Percentiles rank a stretch among this genome's conserved stretches.
Conservation (phyloP, 92 coral and sea anemone species). For the Porites divaricata region DNA sequence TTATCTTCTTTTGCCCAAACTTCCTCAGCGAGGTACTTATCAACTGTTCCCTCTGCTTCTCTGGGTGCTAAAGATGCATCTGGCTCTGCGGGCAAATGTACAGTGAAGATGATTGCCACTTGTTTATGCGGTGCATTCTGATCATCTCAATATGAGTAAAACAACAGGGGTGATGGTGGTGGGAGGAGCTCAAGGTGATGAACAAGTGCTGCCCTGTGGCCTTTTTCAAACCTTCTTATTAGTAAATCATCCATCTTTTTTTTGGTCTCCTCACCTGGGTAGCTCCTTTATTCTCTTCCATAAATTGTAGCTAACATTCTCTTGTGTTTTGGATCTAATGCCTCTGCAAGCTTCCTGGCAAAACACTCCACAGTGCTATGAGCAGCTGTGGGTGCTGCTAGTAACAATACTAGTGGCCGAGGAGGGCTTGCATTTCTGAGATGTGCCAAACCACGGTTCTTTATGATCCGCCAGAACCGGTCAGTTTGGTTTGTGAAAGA, state of each 20-base stretch:
- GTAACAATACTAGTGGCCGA: constrained; percentile 76
- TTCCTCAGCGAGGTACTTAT: constrained; percentile 56
- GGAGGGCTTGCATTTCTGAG: constrained; percentile 50
- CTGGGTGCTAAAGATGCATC: constrained; percentile 48
- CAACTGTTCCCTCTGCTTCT: constrained; percentile 76
- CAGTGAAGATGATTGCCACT: constrained; percentile 82
- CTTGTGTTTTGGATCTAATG: constrained; percentile 40
- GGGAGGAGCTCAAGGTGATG: constrained; percentile 76
- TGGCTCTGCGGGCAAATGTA: constrained; percentile 71
- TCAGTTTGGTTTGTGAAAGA: constrained; percentile 75
- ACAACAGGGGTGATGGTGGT: constrained; percentile 70
- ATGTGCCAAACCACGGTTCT: constrained; percentile 63
- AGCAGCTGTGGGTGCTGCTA: constrained; percentile 75
- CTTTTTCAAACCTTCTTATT: constrained; percentile 42
- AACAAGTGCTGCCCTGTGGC: constrained; percentile 70
- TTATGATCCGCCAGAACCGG: constrained; percentile 66
- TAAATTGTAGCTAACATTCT: constrained; percentile 22
- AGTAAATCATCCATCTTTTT: constrained; percentile 52
- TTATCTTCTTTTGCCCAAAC: constrained; percentile 72
- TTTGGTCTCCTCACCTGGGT: constrained; percentile 53
- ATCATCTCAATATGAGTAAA: constrained; percentile 81
- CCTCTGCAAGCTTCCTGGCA: constrained; percentile 68
- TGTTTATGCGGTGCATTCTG: constrained; percentile 79
- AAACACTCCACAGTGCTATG: constrained; percentile 68
- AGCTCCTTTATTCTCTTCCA: constrained; percentile 16